phyloP scores from a whole-genome alignment of 1,140 invertebrate species.

The Nylanderia fulva region DNA sequence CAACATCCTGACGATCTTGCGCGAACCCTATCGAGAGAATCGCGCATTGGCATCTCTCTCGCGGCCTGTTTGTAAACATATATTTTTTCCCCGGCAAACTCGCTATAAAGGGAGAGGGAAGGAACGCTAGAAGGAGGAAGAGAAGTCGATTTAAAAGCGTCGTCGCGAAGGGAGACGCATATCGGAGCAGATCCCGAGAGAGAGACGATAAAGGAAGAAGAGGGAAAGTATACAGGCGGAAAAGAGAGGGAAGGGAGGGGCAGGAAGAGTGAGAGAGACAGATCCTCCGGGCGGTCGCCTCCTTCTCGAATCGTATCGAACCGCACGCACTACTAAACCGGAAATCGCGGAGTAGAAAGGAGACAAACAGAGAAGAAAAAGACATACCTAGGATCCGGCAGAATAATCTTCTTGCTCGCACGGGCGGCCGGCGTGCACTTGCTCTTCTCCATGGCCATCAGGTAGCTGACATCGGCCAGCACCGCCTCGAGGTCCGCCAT shows the following conservation, averaged over 20 bases:
- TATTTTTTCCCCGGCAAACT: slow-evolving; percentile 13
- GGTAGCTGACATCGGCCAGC: slow-evolving; percentile 99
- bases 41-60: too few relatives aligned
- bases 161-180: neutral
- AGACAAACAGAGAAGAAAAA: too few relatives aligned
- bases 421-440: slow-evolving; percentile 99
- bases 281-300: neutral
- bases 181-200: neutral
- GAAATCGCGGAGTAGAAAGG: slow-evolving; percentile 27
- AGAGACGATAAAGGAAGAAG: neutral
- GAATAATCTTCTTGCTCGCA: slow-evolving; percentile 99
- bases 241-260: slow-evolving; percentile 61
- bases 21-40: too few relatives aligned
- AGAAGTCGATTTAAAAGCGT: neutral
- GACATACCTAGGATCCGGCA: slow-evolving; percentile 99
- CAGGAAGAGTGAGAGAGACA: slow-evolving; percentile 64
- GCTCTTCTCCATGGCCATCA: slow-evolving; percentile 99
- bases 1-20: too few relatives aligned
- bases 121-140: too few relatives aligned
- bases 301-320: slow-evolving; percentile 53
- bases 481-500: slow-evolving; percentile 99
- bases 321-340: slow-evolving; percentile 17
- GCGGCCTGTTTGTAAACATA: slow-evolving; percentile 41
- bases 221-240: slow-evolving; percentile 29
- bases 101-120: too few relatives aligned